Base-by-base conservation (phyloP, 2,797 vertebrate genomes). In the Cheirogaleus major region DNA sequence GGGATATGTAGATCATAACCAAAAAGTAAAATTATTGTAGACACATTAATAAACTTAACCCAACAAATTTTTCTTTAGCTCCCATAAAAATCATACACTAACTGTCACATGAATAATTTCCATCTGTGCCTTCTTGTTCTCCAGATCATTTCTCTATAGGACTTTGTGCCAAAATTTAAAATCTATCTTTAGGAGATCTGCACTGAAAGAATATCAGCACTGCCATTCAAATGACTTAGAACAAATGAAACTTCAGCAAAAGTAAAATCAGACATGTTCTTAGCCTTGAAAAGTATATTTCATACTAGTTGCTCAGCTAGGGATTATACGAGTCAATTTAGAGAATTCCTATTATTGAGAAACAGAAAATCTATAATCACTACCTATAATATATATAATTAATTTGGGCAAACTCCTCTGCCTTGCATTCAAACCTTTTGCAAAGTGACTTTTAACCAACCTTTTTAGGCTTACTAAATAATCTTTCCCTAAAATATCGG, bases 21-120 rank as follows among this genome's bases (percentile, higher is more conserved):
- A 5, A 72, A 95, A 95, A 61, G 41, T 45, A 87, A 96, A 95
- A 65, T 73, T 57, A 90, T 35, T 84, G 7, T 76, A 83, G 38
- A 89, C 20, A 75, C 41, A 38, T 65, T 76, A 67, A 88, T 69
- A 92, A 96, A 59, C 23, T 86, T 88, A 76, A 78, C 43, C 81
- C 38, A 76, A 81, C 73, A 87, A 83, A 69, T 69, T 84, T 87
- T 88, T 81, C 59, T 89, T 88, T 50, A 67, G 27, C 4, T 89
- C 43, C 52, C 55, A 67, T 11, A 90, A 91, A 78, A 90, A 81
- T 79, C 92, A 72, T 35, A 61, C 3, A 41, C 17, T 69, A 70
- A 94, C 81, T 83, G 27, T 30, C 79, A 89, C 3, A 41, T 41
- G 87, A 69, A 73, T 82, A 73, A 92, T 91, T 92, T 83, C 59